phyloP scores from a whole-genome alignment of 2,888 invertebrate species.

The Pristionchus entomophagus region DNA sequence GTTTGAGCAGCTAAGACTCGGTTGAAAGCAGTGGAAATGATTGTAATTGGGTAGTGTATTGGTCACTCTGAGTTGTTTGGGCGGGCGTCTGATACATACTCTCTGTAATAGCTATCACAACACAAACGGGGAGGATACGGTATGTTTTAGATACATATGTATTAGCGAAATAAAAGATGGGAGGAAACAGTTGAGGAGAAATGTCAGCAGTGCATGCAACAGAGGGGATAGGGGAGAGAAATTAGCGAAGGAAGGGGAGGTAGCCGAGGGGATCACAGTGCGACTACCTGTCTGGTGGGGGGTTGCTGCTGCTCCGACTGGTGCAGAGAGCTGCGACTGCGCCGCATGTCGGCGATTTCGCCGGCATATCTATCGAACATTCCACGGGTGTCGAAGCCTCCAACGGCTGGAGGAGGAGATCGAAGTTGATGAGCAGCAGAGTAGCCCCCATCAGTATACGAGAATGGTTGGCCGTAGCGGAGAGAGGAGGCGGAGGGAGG shows the following conservation, averaged over 20 bases:
- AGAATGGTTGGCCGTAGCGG: conserved; percentile 40
- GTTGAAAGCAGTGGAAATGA: conserved; percentile 12
- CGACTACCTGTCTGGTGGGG: conserved; percentile 65
- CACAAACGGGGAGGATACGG: conserved; percentile 7
- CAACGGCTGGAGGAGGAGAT: conserved; percentile 48
- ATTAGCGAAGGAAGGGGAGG: conserved; percentile 3
- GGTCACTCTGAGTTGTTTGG: neutral
- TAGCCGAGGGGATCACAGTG: conserved; percentile 56
- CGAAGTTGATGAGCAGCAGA: neutral
- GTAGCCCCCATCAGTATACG: conserved; percentile 49
- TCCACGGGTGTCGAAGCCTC: conserved; percentile 67
- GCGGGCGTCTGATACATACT: neutral
- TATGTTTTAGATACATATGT: neutral
- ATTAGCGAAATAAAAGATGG: conserved; percentile 30
- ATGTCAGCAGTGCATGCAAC: conserved; percentile 31
- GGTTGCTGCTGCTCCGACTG: conserved; percentile 59
- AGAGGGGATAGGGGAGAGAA: neutral
- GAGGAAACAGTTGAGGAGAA: neutral
- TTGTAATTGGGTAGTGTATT: neutral
- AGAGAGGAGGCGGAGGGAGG: conserved; percentile 13
- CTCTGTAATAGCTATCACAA: conserved; percentile 35
- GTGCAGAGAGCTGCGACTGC: conserved; percentile 72
- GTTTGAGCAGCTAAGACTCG: conserved; percentile 34
- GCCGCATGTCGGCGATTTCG: conserved; percentile 75
- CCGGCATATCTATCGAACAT: conserved; percentile 75